Percentiles rank a stretch among this genome's conserved stretches.
These are phyloP conservation scores for Anniella stebbinsi DNA, from an alignment of 2,797 vertebrate genomes.

Conservation along the genomic window DNA sequence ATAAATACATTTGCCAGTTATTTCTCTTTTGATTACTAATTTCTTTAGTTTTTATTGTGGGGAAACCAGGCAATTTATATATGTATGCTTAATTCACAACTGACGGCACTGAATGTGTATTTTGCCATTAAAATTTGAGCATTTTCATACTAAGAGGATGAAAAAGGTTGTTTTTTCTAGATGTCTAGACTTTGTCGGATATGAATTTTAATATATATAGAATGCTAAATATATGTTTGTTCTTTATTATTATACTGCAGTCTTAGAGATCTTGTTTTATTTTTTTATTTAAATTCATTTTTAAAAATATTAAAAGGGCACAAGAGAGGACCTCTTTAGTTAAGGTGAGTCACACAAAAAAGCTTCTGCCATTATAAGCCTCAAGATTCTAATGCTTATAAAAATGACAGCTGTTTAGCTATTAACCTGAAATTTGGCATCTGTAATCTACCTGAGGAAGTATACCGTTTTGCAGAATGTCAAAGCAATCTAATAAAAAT, in stretches of 20 bases:
- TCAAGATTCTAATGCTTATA: no score
- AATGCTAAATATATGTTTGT: not conserved
- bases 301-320: no score
- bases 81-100: not conserved
- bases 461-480: no score
- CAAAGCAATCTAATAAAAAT: no score
- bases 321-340: no score
- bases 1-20: slow-evolving; percentile 15
- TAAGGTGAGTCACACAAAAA: no score
- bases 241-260: not conserved
- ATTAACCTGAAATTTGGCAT: no score
- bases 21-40: not conserved
- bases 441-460: no score
- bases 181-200: not conserved
- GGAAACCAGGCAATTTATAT: not conserved
- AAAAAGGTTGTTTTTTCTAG: not conserved
- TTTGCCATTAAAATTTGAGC: not conserved
- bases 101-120: not conserved
- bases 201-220: not conserved
- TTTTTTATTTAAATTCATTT: not conserved
- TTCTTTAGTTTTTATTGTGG: not conserved
- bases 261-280: not conserved
- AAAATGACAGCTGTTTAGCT: no score
- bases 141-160: not conserved
- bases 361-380: no score